phyloP scores from a whole-genome alignment of 2,113 vertebrate genomes.

The Alaudala cheleensis region DNA sequence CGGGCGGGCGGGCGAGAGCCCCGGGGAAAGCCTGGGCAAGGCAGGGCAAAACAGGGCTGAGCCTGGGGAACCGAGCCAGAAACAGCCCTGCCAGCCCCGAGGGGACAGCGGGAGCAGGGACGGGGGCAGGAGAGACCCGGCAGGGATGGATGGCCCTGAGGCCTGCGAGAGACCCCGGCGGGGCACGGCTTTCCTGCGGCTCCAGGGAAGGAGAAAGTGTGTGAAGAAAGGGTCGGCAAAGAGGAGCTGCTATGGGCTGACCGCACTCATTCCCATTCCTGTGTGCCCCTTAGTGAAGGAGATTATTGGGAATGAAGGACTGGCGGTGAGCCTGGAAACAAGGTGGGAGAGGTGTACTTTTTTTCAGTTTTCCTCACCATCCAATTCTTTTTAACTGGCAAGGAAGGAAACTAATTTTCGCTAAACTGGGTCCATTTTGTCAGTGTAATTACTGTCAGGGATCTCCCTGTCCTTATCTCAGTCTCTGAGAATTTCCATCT shows the following conservation, averaged over 20 bases:
- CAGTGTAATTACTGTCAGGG: fast-evolving
- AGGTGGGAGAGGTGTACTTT: neutral
- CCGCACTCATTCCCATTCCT: fast-evolving
- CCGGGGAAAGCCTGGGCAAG: neutral
- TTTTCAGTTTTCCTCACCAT: neutral
- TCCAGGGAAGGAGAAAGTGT: fast-evolving
- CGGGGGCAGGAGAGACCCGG: neutral
- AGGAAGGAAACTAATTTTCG: neutral
- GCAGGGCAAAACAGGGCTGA: neutral
- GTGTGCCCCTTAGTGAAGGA: fast-evolving
- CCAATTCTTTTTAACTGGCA: neutral
- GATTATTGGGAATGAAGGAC: neutral
- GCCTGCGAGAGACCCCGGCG: fast-evolving
- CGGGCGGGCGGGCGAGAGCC: neutral
- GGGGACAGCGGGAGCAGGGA: neutral
- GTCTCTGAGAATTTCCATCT: neutral
- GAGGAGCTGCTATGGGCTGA: neutral
- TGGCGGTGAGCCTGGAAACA: neutral
- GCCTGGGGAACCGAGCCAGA: neutral
- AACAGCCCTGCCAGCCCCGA: neutral
- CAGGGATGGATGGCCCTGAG: neutral
- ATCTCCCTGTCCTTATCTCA: neutral
- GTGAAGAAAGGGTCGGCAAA: fast-evolving
- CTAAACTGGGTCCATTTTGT: neutral
- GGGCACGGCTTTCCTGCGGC: fast-evolving